Base-by-base conservation (phyloP, 2,113 vertebrate genomes). In the Ia io region DNA sequence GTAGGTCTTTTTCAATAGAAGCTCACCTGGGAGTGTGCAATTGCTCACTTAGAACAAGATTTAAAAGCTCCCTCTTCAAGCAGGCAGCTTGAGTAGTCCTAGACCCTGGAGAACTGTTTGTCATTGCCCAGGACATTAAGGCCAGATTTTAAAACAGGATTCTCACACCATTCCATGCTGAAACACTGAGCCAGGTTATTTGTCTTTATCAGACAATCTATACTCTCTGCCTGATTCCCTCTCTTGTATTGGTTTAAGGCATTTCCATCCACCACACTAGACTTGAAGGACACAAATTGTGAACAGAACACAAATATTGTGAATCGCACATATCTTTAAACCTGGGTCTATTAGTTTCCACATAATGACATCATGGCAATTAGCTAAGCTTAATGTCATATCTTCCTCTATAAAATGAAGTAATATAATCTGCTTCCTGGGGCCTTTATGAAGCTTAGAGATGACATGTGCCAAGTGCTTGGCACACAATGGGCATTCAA, bases 31-130 rank as follows among this genome's bases (percentile, higher is more conserved):
- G 35, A 63, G 9, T 13, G 10, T 51, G n/a, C 53, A 44, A 9
- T 69, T 73, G 83, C 63, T 96, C 88, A 44, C 82, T 92, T 32
- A 30, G 78, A 90, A 76, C n/a, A 79, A 49, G 47, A 93, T 91
- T 73, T 86, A 78, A 96, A 92, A 84, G 32, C 70, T 88, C 25
- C 49, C 44, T 88, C 73, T 88, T 90, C 82, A 77, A 23, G 82
- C 67, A 63, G 88, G 69, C 78, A 25, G 4, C 47, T n/a, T 28
- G 35, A 88, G 49, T 88, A 65, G 65, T 44, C 84, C 76, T 63
- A 67, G 32, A 82, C 16, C 42, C 22, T 40, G 30, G 23, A 61
- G 77, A 69, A n/a, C 23, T 35, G 17, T 94, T 84, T 53, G 37
- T 88, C 71, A 53, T 9, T 40, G 44, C 11, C n/a, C 13, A 37